These are phyloP conservation scores for Fragum fragum DNA, from an alignment of 2,888 invertebrate genomes.

Conservation along the genomic window DNA sequence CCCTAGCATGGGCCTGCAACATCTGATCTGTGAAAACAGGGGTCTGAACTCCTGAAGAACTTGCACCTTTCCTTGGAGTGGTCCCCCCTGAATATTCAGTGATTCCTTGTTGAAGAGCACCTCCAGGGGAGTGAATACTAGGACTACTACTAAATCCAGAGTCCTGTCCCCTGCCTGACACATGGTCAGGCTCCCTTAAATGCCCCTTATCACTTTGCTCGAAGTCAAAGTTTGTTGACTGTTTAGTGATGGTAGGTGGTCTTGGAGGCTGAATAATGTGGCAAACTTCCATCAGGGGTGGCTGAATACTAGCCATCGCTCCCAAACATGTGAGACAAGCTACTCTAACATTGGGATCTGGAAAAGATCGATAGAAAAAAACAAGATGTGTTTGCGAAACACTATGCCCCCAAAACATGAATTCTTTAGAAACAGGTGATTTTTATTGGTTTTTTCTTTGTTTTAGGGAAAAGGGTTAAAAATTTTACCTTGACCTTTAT, in stretches of 20 bases:
- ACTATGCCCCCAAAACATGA: too few relatives aligned
- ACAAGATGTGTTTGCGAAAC: too few relatives aligned
- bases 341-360: conserved; percentile 87
- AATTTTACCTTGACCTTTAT: too few relatives aligned
- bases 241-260: conserved; percentile 68
- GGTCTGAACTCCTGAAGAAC: conserved; percentile 78
- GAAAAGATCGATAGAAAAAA: conserved; percentile 9
- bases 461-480: too few relatives aligned
- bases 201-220: neutral
- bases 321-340: conserved; percentile 86
- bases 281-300: conserved; percentile 85
- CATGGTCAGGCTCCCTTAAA: neutral
- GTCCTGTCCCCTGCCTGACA: conserved; percentile 23
- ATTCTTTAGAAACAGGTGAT: too few relatives aligned
- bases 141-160: conserved; percentile 47
- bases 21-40: conserved; percentile 78
- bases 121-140: conserved; percentile 39
- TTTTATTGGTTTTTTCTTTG: too few relatives aligned
- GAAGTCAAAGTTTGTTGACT: conserved; percentile 4
- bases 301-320: conserved; percentile 85
- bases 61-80: conserved; percentile 68
- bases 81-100: conserved; percentile 60
- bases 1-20: conserved; percentile 73
- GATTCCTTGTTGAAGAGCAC: conserved; percentile 42
- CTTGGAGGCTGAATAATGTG: conserved; percentile 81